Evolutionary conservation across 2,113 vertebrate genomes (phyloP).

Genomic region (Axis porcinus): DNA sequence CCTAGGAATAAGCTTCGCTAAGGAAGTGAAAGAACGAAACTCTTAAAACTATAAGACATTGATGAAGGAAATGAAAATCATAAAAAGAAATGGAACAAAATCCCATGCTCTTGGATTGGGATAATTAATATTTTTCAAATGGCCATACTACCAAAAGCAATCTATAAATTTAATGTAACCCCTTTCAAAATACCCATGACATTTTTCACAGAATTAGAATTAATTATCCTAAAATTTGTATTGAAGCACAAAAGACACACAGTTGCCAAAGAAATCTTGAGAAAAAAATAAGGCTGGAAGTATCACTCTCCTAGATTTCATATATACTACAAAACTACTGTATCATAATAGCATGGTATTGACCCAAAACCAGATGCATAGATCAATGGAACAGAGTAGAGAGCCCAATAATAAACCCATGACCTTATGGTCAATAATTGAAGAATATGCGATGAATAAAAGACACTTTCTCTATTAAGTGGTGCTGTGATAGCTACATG

Average conservation of each 20-base stretch:
- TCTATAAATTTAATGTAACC: background rate
- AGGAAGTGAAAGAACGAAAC: background rate
- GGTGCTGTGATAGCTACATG: background rate
- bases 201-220: background rate
- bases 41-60: background rate
- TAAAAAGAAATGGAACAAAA: background rate
- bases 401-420: background rate
- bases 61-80: background rate
- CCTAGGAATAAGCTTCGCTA: background rate
- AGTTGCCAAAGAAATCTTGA: background rate
- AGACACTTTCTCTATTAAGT: background rate
- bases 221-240: background rate
- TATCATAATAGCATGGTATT: background rate
- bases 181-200: background rate
- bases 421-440: background rate
- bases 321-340: background rate
- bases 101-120: background rate
- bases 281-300: background rate
- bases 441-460: background rate
- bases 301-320: background rate
- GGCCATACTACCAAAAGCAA: background rate
- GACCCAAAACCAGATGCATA: too few species aligned
- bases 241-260: background rate
- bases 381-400: background rate
- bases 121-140: background rate